Base-by-base conservation (phyloP, 2,113 vertebrate species). In the Petrocephalus microphthalmus region DNA sequence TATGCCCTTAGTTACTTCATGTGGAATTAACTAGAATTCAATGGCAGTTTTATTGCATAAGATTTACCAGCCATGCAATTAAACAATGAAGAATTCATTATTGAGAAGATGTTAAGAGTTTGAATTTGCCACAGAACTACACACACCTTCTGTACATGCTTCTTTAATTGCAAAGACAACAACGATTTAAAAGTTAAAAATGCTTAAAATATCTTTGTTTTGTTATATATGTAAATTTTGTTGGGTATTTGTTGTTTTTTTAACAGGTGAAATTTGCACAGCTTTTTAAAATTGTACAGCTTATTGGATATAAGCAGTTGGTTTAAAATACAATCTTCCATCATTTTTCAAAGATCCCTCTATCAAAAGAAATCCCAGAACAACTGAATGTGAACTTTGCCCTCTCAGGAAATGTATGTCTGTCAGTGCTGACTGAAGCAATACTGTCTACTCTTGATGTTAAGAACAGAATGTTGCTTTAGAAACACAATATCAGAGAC, bases 1-100 rank as follows among this genome's bases (percentile, higher is more conserved):
- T 90, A 89, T 88, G 89, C 92, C 90, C 90, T 94, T 92, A 91
- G 91, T 91, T 92, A 87, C 87, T 89, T 93, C 84, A n/a, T 92
- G 92, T 93, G 91, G 91, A 95, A 94, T 91, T 94, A 94, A 94
- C 94, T 93, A 87, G 45, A 94, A 91, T 93, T 92, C 93, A 92
- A 94, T 94, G 90, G 91, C 91, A 90, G 83, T 91, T 93, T 91
- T 92, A 91, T 91, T 89, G 49, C 54, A 81, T 20, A 64, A 88
- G 92, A 92, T 92, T 90, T 90, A 88, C 85, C 87, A 53, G 88
- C n/a, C 89, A 90, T 89, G 82, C 89, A 93, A 92, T 92, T 93
- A 92, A 93, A 94, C 91, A 88, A 92, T 89, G 85, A 91, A 91
- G 90, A 90, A 91, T 93, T 91, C 89, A 93, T 95, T 90, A 90